Percentiles rank a stretch among this genome's conserved stretches.
phyloP scores from a whole-genome alignment of 2,797 vertebrate species.

The Mus caroli region DNA sequence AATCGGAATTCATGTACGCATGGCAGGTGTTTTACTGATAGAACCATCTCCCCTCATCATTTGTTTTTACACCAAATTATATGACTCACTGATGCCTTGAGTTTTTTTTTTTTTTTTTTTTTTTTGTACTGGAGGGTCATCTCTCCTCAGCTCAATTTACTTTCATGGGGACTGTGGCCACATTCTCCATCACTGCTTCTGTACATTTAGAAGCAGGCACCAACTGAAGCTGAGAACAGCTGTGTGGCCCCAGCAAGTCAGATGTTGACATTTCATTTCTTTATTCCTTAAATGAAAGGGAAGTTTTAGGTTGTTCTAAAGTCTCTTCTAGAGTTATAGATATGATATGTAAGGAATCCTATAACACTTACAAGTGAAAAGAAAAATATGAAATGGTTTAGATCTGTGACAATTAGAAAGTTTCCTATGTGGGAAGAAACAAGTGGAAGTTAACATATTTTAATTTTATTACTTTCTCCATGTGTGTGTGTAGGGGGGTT shows the following conservation, averaged over 20 bases:
- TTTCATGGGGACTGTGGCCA: background rate
- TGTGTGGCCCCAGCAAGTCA: background rate
- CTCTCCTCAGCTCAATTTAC: conserved; percentile 44
- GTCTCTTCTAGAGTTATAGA: background rate
- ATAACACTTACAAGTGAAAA: conserved; percentile 47
- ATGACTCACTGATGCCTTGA: background rate
- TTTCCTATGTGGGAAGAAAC: conserved; percentile 27
- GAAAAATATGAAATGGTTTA: conserved; percentile 30
- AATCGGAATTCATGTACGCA: background rate
- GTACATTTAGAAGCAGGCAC: background rate
- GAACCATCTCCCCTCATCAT: background rate
- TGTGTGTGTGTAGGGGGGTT: too few relatives aligned
- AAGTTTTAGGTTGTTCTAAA: conserved; percentile 34
- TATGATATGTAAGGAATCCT: background rate
- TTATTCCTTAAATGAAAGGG: conserved; percentile 51
- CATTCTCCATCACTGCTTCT: background rate
- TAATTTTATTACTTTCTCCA: background rate
- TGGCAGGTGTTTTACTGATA: background rate
- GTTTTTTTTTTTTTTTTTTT: background rate
- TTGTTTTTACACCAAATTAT: background rate
- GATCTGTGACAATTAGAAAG: conserved; percentile 41
- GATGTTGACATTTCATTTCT: background rate
- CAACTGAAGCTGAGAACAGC: background rate
- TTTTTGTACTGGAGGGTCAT: background rate
- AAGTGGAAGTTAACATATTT: background rate